These are phyloP conservation scores for Cryptosula pallasiana DNA, from an alignment of 2,888 invertebrate genomes.

Conservation along the genomic window DNA sequence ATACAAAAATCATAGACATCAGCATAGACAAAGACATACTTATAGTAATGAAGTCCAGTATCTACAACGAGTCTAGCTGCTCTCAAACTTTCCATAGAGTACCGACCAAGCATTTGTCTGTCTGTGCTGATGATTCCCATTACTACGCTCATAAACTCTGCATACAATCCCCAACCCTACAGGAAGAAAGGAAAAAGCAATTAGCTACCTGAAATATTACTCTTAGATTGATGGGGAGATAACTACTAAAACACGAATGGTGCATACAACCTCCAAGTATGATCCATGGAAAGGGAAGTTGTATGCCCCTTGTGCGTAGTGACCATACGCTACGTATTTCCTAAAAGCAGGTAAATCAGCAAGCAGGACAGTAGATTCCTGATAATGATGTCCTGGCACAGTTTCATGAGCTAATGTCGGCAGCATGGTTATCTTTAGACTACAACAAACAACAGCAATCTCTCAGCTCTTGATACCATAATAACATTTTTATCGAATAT, in stretches of 20 bases:
- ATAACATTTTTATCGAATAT: no score
- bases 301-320: not conserved
- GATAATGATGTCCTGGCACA: slow-evolving; percentile 41
- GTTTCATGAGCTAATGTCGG: slow-evolving; percentile 38
- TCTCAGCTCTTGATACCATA: no score
- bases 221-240: no score
- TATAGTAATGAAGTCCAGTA: slow-evolving; percentile 36
- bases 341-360: not conserved
- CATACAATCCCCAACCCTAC: slow-evolving; percentile 56
- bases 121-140: slow-evolving; percentile 34
- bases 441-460: no score
- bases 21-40: no score
- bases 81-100: slow-evolving; percentile 39
- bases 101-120: slow-evolving; percentile 27
- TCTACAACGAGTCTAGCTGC: slow-evolving; percentile 44
- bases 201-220: no score
- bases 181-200: no score
- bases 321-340: not conserved
- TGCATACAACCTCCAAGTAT: slow-evolving; percentile 3
- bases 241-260: no score
- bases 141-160: slow-evolving; percentile 50
- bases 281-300: not conserved
- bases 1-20: no score
- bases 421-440: slow-evolving; percentile 38
- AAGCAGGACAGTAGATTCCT: slow-evolving; percentile 27